These are phyloP conservation scores for Arenicola marina DNA, from an alignment of 2,888 invertebrate species.

Conservation along the genomic window DNA sequence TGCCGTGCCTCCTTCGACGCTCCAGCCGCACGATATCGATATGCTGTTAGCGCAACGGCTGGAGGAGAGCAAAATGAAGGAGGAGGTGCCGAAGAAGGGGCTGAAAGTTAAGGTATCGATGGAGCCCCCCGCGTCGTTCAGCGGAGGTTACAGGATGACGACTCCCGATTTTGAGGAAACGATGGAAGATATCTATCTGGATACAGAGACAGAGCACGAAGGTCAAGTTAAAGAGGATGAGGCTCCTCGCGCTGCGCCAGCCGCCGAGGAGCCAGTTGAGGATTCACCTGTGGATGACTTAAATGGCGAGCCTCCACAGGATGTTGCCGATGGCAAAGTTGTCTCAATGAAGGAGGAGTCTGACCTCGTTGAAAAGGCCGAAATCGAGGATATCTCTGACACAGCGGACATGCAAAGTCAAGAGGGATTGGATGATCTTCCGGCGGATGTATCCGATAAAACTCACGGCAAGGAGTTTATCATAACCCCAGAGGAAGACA, in stretches of 20 bases:
- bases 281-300: too few species aligned
- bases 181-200: background rate
- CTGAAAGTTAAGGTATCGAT: conserved; percentile 3
- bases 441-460: conserved; percentile 4
- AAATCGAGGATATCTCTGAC: conserved; percentile 30
- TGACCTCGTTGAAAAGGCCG: conserved; percentile 27
- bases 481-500: background rate
- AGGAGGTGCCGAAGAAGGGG: background rate
- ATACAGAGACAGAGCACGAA: background rate
- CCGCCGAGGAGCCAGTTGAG: too few species aligned
- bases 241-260: too few species aligned
- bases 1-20: too few species aligned
- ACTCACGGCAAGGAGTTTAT: background rate
- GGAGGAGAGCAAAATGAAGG: background rate
- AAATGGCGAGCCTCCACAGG: too few species aligned
- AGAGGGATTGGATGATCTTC: conserved; percentile 27
- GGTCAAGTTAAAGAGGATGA: background rate
- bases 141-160: background rate
- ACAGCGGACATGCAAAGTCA: conserved; percentile 18
- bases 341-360: conserved; percentile 16
- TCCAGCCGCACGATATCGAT: too few species aligned
- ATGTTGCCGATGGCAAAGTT: background rate
- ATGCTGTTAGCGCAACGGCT: background rate
- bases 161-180: background rate
- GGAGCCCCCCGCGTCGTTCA: background rate